Evolutionary conservation across 2,113 vertebrate genomes (phyloP), one percentile per base, ranked within the genome.

Genomic region (Podilymbus podiceps): DNA sequence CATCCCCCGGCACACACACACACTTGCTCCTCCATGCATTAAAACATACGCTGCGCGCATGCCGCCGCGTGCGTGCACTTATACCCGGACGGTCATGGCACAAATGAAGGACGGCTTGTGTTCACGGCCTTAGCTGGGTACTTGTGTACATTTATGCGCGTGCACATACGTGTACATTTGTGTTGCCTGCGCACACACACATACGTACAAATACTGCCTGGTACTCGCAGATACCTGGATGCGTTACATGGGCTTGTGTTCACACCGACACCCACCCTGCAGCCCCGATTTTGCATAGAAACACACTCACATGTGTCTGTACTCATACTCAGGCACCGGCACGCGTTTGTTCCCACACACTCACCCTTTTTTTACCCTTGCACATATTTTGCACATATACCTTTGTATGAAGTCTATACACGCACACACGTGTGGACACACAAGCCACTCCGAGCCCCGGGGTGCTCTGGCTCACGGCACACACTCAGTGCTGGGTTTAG

Each of bases 271-370:
- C 35, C 14, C 42, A 22, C 23, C 28, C 50, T 56, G 25, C 31
- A 56, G 35, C 67, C 31, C 30, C 78, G 60, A 4, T 2, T 22
- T 52, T 22, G 52, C 52, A 42, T 22, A 53, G 47, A 67, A 77
- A 30, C 40, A 42, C 69, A 9, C 17, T 31, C 4, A 0, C 25
- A 2, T 1, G 4, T 18, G 71, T 17, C 50, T 0, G 0, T 49
- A 22, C 19, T 42, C 71, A n/a, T 20, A 50, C 42, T 7, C 22
- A 4, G 23, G 31, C 33, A 35, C 25, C 33, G 49, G 40, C 15
- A 28, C 53, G 49, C 40, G 4, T 20, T 35, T 47, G 6, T 55
- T 66, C n/a, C 38, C n/a, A 72, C 15, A 31, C 6, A 1, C 27
- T 55, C 38, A 31, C 5, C 27, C 6, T 50, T 50, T 55, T 55